A percentile compares a stretch with the other conserved stretches of the same genome.
Evolutionary conservation across 92 coral and sea anemone species (phyloP).

Genomic region (Palythoa caribaeorum): DNA sequence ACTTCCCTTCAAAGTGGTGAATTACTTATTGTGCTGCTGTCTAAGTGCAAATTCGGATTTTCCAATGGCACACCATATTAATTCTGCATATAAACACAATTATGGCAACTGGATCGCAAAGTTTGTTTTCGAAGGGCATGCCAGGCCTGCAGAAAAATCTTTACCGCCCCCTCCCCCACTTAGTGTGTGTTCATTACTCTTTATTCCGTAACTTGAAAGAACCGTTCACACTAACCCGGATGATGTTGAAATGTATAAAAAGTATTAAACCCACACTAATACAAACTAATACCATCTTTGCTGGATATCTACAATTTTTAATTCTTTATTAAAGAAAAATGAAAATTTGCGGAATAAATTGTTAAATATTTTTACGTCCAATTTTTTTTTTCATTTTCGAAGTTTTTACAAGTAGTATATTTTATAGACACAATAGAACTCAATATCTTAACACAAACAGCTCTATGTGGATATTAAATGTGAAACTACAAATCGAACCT

Average conservation of each 20-base stretch:
- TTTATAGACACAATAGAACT: background rate
- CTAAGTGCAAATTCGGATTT: background rate
- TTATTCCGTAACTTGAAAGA: background rate
- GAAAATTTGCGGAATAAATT: background rate
- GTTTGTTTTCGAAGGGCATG: background rate
- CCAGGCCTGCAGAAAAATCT: conserved; percentile 1
- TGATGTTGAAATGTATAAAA: background rate
- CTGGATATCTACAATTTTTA: background rate
- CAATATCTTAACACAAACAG: background rate
- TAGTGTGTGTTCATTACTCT: conserved; percentile 4
- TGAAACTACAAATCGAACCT: background rate
- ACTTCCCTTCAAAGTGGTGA: conserved; percentile 2
- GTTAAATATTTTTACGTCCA: background rate
- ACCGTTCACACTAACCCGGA: conserved; percentile 4
- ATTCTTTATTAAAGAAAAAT: background rate
- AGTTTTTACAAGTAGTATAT: background rate
- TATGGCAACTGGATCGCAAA: background rate
- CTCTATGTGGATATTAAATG: background rate
- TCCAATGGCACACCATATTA: background rate
- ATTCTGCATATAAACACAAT: background rate
- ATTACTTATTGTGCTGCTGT: background rate
- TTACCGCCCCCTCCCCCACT: background rate
- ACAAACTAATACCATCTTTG: background rate
- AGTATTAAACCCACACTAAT: background rate
- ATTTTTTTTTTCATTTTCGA: background rate